Evolutionary conservation across 2,888 invertebrate genomes (phyloP).

Genomic region (Ceriagrion tenellum): DNA sequence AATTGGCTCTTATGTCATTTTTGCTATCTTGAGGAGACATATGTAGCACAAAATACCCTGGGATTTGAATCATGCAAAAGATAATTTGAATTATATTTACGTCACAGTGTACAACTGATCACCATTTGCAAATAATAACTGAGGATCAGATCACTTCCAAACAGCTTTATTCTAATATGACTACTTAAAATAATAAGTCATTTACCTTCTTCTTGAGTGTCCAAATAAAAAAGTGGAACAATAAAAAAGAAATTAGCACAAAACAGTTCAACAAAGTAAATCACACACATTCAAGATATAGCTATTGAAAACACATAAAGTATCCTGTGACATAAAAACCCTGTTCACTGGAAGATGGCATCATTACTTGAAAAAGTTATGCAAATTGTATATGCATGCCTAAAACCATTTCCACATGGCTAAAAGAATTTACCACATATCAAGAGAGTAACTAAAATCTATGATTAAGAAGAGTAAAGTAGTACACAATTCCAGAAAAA

Average conservation of each 20-base stretch:
- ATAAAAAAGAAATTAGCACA: constrained; percentile 53
- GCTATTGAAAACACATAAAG: neutral
- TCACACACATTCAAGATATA: neutral
- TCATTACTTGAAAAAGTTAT: neutral
- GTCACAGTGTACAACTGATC: neutral
- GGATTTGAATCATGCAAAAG: neutral
- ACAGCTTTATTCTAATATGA: constrained; percentile 11
- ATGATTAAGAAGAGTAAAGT: neutral
- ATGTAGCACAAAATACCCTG: neutral
- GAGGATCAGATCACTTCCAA: neutral
- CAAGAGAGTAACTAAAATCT: neutral
- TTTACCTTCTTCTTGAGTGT: constrained; percentile 41
- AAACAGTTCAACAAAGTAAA: neutral
- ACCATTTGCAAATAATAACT: neutral
- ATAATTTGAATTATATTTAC: neutral
- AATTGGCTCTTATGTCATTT: neutral
- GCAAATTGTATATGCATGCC: neutral
- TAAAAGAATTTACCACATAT: neutral
- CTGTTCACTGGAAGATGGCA: neutral
- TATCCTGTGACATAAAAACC: neutral
- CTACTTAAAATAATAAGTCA: constrained; percentile 23
- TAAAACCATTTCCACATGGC: neutral
- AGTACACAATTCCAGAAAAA: neutral
- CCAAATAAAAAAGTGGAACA: constrained; percentile 35
- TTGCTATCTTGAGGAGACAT: neutral